These are phyloP conservation scores for Marisa cornuarietis DNA, from an alignment of 1,140 invertebrate genomes.

Conservation along the genomic window DNA sequence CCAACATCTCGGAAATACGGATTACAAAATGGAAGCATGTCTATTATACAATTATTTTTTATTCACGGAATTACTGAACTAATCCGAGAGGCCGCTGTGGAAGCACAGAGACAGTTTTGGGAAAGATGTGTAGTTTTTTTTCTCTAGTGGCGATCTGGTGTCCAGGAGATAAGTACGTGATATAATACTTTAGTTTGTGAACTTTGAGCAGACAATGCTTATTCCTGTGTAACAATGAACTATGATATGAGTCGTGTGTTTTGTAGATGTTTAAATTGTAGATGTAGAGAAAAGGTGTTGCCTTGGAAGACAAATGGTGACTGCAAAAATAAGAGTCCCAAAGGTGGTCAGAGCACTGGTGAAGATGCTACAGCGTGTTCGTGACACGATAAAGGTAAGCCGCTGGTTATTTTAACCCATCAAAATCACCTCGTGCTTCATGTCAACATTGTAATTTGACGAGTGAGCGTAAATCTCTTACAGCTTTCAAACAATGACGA, in stretches of 20 bases:
- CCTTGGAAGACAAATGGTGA: constrained; percentile 4
- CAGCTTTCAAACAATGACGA: too few species aligned
- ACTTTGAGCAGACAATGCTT: neutral
- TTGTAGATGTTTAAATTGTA: neutral
- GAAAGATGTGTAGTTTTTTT: too few species aligned
- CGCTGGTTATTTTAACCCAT: neutral
- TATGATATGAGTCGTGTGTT: neutral
- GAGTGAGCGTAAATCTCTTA: neutral
- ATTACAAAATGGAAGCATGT: too few species aligned
- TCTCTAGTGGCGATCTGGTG: too few species aligned
- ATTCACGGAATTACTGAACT: too few species aligned
- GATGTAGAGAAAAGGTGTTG: neutral
- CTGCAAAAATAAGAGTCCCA: neutral
- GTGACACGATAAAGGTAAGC: constrained; percentile 28
- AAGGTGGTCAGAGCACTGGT: constrained; percentile 6
- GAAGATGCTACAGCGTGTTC: constrained; percentile 27
- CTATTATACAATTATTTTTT: too few species aligned
- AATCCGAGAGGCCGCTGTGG: too few species aligned
- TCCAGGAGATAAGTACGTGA: too few species aligned
- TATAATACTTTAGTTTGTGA: neutral
- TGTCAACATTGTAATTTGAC: neutral
- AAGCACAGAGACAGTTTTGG: too few species aligned
- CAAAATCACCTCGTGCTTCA: too few species aligned
- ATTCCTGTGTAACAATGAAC: neutral
- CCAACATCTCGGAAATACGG: too few species aligned